Evolutionary conservation across 2,113 vertebrate species (phyloP).

Genomic region (Sturnira hondurensis): DNA sequence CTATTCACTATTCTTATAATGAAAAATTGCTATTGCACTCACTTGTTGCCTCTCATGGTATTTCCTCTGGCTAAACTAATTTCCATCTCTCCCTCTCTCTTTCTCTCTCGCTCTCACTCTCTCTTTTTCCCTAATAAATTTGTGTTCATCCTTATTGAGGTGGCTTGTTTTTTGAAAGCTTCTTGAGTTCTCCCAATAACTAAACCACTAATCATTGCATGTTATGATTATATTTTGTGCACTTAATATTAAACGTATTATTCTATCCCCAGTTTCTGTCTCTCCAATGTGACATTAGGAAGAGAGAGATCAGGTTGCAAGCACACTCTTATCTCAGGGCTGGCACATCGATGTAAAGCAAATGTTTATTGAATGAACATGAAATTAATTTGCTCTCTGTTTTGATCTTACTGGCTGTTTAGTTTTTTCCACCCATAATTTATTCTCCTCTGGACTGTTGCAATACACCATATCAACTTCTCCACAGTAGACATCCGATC

Average conservation of each 20-base stretch:
- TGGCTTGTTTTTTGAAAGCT: background rate
- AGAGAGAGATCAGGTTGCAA: background rate
- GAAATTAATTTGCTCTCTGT: background rate
- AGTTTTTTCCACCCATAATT: background rate
- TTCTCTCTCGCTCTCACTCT: too few species aligned
- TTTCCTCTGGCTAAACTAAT: background rate
- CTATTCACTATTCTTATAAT: background rate
- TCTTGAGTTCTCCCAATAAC: background rate
- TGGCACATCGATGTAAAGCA: background rate
- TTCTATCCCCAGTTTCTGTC: background rate
- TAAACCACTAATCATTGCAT: background rate
- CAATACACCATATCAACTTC: background rate
- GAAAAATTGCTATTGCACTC: background rate
- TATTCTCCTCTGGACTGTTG: background rate
- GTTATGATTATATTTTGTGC: background rate
- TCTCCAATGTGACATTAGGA: background rate
- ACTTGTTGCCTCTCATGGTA: rapidly evolving
- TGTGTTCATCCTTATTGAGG: background rate
- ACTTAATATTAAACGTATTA: background rate
- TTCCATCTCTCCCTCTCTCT: background rate
- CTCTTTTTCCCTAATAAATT: background rate
- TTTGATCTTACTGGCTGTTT: background rate
- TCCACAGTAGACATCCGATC: background rate
- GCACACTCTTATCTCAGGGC: background rate
- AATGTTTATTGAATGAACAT: background rate